Percentiles rank a stretch among this genome's conserved stretches.
Evolutionary conservation across 64 coral and sea anemone species (phyloP).

Genomic region (Montipora foliosa): DNA sequence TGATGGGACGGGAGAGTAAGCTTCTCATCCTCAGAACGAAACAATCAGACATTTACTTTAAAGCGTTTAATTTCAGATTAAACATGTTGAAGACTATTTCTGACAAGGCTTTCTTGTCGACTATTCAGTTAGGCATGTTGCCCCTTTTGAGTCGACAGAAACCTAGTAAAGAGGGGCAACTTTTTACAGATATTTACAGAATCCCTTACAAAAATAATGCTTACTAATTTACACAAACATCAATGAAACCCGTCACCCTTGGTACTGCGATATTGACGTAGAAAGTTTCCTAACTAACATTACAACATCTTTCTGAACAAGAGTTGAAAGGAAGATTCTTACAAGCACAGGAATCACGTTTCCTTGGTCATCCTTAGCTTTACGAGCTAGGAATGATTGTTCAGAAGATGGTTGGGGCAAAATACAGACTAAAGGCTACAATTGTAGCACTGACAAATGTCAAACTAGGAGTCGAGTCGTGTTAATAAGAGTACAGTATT

Average conservation of each 20-base stretch:
- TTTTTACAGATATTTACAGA: conserved; percentile 42
- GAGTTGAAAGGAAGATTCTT: not conserved
- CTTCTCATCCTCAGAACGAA: too few species aligned
- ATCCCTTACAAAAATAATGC: conserved; percentile 56
- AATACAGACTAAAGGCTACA: not conserved
- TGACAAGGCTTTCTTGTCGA: not conserved
- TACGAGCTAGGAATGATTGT: not conserved
- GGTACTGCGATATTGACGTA: not conserved
- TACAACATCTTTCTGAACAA: not conserved
- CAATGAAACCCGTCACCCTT: not conserved
- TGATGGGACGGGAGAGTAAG: too few species aligned
- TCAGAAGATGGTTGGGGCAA: not conserved
- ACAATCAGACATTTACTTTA: not conserved
- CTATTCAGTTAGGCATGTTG: not conserved
- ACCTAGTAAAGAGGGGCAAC: not conserved
- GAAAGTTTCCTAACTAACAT: not conserved
- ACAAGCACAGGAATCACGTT: not conserved
- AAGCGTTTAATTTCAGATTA: not conserved
- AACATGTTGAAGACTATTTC: not conserved
- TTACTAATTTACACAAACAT: conserved; percentile 9
- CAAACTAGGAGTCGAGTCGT: too few species aligned
- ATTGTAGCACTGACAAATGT: too few species aligned
- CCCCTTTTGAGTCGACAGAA: not conserved
- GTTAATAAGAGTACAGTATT: too few species aligned
- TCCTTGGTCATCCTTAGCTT: not conserved